Percentiles rank a stretch among this genome's conserved stretches.
Evolutionary conservation across 2,888 invertebrate genomes (phyloP).

Genomic region (Panopea generosa): DNA sequence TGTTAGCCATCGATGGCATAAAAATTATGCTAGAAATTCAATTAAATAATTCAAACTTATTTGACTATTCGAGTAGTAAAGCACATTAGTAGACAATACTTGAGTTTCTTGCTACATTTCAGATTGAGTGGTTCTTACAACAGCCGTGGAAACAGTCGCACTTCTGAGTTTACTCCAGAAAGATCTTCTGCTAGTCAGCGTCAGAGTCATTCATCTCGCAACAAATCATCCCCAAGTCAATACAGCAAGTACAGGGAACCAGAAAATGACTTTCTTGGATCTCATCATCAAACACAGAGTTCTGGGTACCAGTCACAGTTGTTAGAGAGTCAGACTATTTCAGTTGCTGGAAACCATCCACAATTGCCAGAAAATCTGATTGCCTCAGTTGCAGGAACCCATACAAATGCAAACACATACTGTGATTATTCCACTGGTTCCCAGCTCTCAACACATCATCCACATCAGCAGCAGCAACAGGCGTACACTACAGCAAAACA

Average conservation of each 20-base stretch:
- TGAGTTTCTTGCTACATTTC: background rate
- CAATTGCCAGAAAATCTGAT: slow-evolving; percentile 51
- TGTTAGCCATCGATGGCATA: no score
- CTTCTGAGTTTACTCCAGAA: slow-evolving; percentile 28
- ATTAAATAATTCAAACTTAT: no score
- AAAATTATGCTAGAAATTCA: no score
- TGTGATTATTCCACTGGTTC: background rate
- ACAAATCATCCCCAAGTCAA: slow-evolving; percentile 1
- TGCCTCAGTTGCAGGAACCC: slow-evolving; percentile 22
- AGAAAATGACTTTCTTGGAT: slow-evolving; percentile 32
- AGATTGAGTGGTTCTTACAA: slow-evolving; percentile 28
- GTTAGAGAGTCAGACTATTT: slow-evolving; percentile 45
- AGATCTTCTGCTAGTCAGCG: slow-evolving; percentile 26
- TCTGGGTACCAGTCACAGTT: slow-evolving; percentile 63
- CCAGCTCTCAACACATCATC: background rate
- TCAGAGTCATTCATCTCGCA: slow-evolving; percentile 9
- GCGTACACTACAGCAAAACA: background rate
- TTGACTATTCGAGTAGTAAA: no score
- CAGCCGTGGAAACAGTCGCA: slow-evolving; percentile 20
- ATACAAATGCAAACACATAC: slow-evolving; percentile 2
- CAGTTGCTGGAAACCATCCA: slow-evolving; percentile 21
- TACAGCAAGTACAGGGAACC: slow-evolving; percentile 37
- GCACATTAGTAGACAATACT: no score
- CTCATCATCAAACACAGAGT: slow-evolving; percentile 48
- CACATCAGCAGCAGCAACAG: background rate